Percentiles rank a stretch among this genome's conserved stretches.
These are phyloP conservation scores for Isoperla grammatica DNA, from an alignment of 2,888 invertebrate species.

Conservation along the genomic window DNA sequence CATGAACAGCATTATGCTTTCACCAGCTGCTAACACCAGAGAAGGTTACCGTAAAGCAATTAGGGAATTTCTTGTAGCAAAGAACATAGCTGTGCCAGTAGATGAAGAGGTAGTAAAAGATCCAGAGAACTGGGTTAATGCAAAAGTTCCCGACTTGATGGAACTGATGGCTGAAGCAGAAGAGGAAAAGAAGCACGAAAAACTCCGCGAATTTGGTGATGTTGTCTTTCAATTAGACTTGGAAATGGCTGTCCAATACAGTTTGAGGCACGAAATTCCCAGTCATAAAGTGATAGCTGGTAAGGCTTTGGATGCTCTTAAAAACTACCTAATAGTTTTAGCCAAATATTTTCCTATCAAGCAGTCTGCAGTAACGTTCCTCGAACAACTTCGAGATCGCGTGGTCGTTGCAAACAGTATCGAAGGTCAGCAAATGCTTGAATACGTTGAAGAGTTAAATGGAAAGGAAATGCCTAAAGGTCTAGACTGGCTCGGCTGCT, in stretches of 20 bases:
- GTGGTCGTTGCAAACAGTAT: conserved; percentile 47
- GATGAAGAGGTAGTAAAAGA: conserved; percentile 29
- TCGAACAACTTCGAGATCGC: conserved; percentile 55
- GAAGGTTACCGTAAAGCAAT: conserved; percentile 49
- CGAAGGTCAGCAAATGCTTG: conserved; percentile 55
- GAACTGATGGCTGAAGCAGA: conserved; percentile 25
- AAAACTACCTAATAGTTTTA: conserved; percentile 65
- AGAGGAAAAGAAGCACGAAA: conserved; percentile 26
- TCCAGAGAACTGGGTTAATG: conserved; percentile 44
- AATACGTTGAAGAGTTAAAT: conserved; percentile 47
- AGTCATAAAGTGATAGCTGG: conserved; percentile 62
- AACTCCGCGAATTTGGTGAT: conserved; percentile 47
- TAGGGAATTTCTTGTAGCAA: conserved; percentile 26
- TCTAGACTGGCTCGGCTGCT: conserved; percentile 70
- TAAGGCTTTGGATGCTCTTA: conserved; percentile 65
- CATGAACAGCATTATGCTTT: conserved; percentile 42
- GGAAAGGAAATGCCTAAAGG: conserved; percentile 50
- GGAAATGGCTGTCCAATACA: conserved; percentile 78
- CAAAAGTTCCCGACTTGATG: conserved; percentile 31
- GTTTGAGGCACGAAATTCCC: conserved; percentile 78
- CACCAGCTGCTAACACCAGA: conserved; percentile 45
- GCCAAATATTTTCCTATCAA: conserved; percentile 75
- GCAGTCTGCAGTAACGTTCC: conserved; percentile 56
- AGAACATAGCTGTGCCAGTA: conserved; percentile 27
- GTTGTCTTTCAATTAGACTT: conserved; percentile 79